These are phyloP conservation scores for Anthrax anthrax DNA, from an alignment of 2,888 invertebrate species.

Conservation along the genomic window DNA sequence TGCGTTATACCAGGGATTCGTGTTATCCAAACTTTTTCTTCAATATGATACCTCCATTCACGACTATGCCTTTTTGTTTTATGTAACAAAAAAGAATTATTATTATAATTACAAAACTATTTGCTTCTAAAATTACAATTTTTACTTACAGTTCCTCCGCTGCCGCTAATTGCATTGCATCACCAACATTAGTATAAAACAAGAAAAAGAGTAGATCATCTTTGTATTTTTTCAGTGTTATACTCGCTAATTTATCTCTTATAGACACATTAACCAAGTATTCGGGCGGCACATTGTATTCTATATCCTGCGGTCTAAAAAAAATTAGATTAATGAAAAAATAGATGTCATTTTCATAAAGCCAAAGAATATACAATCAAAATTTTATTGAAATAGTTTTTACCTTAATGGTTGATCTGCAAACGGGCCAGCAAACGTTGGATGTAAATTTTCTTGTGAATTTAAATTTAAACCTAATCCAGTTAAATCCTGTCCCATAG, in stretches of 20 bases:
- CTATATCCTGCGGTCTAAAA: slow-evolving; percentile 90
- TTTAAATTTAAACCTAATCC: slow-evolving; percentile 96
- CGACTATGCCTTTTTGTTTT: slow-evolving; percentile 64
- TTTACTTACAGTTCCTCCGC: slow-evolving; percentile 85
- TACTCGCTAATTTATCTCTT: slow-evolving; percentile 86
- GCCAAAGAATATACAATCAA: no score
- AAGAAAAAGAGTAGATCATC: slow-evolving; percentile 98
- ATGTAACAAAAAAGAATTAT: neutral
- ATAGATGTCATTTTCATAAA: neutral
- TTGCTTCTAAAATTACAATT: no score
- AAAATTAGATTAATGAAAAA: neutral
- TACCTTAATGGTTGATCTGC: slow-evolving; percentile 85
- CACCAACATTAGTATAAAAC: slow-evolving; percentile 98
- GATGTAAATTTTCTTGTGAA: slow-evolving; percentile 94
- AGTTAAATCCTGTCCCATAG: slow-evolving; percentile 95
- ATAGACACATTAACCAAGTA: slow-evolving; percentile 96
- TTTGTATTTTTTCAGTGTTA: slow-evolving; percentile 93
- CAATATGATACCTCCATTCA: slow-evolving; percentile 99
- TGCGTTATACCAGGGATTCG: slow-evolving; percentile 88
- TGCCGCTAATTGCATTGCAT: slow-evolving; percentile 93
- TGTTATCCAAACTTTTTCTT: slow-evolving; percentile 98
- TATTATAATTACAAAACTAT: no score
- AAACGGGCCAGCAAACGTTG: slow-evolving; percentile 98
- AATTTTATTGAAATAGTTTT: neutral
- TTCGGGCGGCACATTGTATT: slow-evolving; percentile 95